These are phyloP conservation scores for Ips nitidus DNA, from an alignment of 1,140 invertebrate genomes.

Conservation along the genomic window DNA sequence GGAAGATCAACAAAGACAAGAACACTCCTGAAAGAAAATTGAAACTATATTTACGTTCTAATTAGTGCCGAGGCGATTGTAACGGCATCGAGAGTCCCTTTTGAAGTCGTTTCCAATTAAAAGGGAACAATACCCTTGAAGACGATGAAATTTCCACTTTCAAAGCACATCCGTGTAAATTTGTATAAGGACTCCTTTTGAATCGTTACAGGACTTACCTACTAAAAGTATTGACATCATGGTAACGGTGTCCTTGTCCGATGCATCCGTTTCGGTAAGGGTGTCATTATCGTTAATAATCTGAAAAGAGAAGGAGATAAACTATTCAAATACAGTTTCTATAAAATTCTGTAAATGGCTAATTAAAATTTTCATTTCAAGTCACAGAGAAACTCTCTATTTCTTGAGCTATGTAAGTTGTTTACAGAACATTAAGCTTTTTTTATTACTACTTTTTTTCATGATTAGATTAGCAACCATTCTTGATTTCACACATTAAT, in stretches of 20 bases:
- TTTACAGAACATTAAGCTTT: too few relatives aligned
- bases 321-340: background rate
- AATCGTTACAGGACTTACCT: slow-evolving; percentile 58
- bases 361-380: slow-evolving; percentile 1
- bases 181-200: background rate
- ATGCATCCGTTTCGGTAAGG: slow-evolving; percentile 55
- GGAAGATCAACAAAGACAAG: slow-evolving; percentile 85
- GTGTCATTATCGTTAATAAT: slow-evolving; percentile 42
- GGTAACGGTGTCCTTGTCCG: slow-evolving; percentile 69
- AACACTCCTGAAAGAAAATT: slow-evolving; percentile 70
- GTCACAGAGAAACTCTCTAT: too few relatives aligned
- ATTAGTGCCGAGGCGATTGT: background rate
- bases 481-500: too few relatives aligned
- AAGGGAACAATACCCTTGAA: background rate
- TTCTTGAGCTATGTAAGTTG: too few relatives aligned
- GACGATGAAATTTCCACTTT: background rate
- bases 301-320: slow-evolving; percentile 32
- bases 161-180: too few relatives aligned
- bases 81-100: background rate
- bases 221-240: slow-evolving; percentile 71
- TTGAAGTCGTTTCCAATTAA: background rate
- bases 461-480: too few relatives aligned
- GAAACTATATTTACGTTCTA: background rate
- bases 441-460: too few relatives aligned
- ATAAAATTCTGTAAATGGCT: background rate